Percentiles rank a stretch among this genome's conserved stretches.
phyloP scores from a whole-genome alignment of 2,888 invertebrate species.

The Drosophila tanythrix region DNA sequence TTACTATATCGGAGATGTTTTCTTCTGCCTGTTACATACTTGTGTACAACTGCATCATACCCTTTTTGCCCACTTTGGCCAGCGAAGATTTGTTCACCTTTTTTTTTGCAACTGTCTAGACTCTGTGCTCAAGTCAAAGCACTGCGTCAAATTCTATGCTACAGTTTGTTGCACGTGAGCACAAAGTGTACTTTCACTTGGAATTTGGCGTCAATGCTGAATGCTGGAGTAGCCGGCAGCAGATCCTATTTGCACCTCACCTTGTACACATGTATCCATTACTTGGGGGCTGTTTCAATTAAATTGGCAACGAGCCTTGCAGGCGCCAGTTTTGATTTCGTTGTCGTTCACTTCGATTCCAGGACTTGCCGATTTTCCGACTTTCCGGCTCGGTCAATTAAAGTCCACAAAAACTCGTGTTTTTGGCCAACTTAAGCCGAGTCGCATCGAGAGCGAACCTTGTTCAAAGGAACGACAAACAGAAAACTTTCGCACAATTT shows the following conservation, averaged over 20 bases:
- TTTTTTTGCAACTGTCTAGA: constrained; percentile 61
- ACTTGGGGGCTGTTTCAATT: constrained; percentile 52
- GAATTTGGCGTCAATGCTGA: constrained; percentile 32
- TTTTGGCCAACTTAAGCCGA: constrained; percentile 33
- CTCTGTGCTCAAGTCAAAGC: constrained; percentile 71
- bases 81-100: constrained; percentile 16
- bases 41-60: neutral
- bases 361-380: neutral
- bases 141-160: constrained; percentile 55
- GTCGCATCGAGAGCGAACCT: neutral
- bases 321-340: constrained; percentile 47
- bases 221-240: constrained; percentile 6
- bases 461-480: constrained; percentile 21
- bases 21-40: neutral
- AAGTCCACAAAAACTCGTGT: constrained; percentile 42
- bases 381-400: constrained; percentile 40
- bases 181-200: constrained; percentile 7
- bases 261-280: constrained; percentile 30
- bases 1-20: neutral
- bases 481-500: neutral
- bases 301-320: constrained; percentile 23
- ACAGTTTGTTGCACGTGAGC: constrained; percentile 46
- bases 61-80: neutral
- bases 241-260: constrained; percentile 29
- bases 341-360: neutral